Evolutionary conservation across 2,888 invertebrate genomes (phyloP), one percentile per base, ranked within the genome.

Genomic region (Uropetala carovei): DNA sequence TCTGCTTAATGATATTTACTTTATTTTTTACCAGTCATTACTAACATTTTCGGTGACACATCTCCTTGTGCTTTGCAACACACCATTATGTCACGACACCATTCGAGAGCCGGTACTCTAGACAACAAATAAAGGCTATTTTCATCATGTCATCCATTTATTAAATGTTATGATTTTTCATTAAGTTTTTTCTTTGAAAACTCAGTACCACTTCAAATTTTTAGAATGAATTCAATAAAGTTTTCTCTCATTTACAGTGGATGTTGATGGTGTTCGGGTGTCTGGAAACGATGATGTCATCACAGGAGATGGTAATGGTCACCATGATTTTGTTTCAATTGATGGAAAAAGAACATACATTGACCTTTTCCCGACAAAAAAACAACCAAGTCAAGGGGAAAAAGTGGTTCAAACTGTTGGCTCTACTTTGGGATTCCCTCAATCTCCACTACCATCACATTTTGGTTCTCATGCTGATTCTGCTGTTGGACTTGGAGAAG

Each of bases 271-370:
- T 93, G 95, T 96, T 56, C 93, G 93, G 5, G 30, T 85, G 11
- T 27, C 85, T 43, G 92, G 81, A 58, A 92, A 92, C 27, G 92
- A 86, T 81, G 94, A 93, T 64, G 94, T 98, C 89, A 98, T 98
- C 92, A 96, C 98, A 4, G 95, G 95, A 16, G 97, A 98, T 0
- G 97, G 98, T 5, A 96, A 97, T 10, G 97, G 97, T 86, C 97
- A 98, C 94, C 98, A 98, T 57, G 92, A 92, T 58, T 81, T 82
- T 58, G 98, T 98, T 22, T 98, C 98, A 56, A 98, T 98, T 92
- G 98, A 98, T 94, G 98, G 98, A 68, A 98, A 98, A 95, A 96
- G 98, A 94, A 98, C 98, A 0, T 98, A 98, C 94, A 96, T 98
- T 93, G 98, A 98, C 95, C 96, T 98, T 82, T 98, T 98, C 94